Evolutionary conservation across 2,797 vertebrate genomes (phyloP), one percentile per base, ranked within the genome.

Genomic region (Neosalanx taihuensis): DNA sequence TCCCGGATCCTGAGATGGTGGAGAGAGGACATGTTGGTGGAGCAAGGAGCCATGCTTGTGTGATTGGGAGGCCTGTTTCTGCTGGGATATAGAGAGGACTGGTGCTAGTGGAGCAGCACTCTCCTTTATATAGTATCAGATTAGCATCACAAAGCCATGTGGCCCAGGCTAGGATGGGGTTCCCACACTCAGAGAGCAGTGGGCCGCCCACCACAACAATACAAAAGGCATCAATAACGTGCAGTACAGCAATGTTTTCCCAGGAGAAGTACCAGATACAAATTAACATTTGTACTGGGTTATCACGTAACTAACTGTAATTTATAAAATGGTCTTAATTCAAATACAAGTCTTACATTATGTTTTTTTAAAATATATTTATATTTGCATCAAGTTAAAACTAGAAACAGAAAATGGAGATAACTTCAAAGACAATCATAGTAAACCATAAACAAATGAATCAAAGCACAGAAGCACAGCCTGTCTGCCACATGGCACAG

Each of bases 1-100:
- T 92, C 89, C 0, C 87, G 89, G 26, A 91, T 77, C 70, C 73
- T 88, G 72, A 84, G 79, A 72, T 90, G 90, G 79, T 74, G 86
- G 76, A 83, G n/a, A 35, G 83, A 82, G 66, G 92, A 89, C 80
- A 89, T 68, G 77, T 76, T 87, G 60, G 81, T 76, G 4, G 89
- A 75, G 85, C 90, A 92, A 58, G 94, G 95, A 80, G 95, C 93
- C 95, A 96, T 96, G 81, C 83, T 84, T 80, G 76, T 41, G 74
- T 79, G 3, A 60, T 56, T 68, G 73, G 30, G 66, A 20, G 23
- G 66, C 26, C 17, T 53, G 77, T 58, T 67, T 85, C 81, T 84
- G 72, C 69, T 78, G 33, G 67, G 53, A 33, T 60, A 64, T 76
- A 65, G 61, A 70, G 79, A 73, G 77, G 69, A 86, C 73, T 89